Conservation (phyloP, 2,888 invertebrate species). For the Pedicia rivosa region DNA sequence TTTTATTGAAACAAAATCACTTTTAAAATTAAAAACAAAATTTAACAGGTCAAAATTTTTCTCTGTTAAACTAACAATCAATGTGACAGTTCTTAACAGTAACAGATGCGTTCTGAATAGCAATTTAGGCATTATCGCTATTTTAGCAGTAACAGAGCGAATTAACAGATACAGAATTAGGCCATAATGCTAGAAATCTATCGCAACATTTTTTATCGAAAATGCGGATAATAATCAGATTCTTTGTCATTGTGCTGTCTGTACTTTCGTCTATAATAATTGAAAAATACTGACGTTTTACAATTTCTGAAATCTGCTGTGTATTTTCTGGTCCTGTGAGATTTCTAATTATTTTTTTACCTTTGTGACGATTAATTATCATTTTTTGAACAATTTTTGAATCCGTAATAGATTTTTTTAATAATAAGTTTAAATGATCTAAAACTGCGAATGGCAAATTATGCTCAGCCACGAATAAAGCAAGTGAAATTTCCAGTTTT, state of each 20-base stretch:
- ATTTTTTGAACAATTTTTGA: slow-evolving; percentile 8
- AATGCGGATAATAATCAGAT: slow-evolving; percentile 8
- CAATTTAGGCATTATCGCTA: too few relatives aligned
- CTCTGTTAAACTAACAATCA: too few relatives aligned
- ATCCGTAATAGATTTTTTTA: slow-evolving; percentile 5
- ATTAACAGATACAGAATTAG: too few relatives aligned
- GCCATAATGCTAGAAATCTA: slow-evolving; percentile 6
- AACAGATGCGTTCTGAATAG: too few relatives aligned
- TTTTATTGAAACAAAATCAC: too few relatives aligned
- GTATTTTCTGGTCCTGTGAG: slow-evolving; percentile 8
- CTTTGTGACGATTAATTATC: slow-evolving; percentile 4
- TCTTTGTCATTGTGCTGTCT: slow-evolving; percentile 7
- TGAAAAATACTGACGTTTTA: slow-evolving; percentile 8
- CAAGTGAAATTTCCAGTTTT: slow-evolving; percentile 5
- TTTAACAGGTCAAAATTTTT: too few relatives aligned
- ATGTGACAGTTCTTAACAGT: too few relatives aligned
- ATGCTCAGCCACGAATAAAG: slow-evolving; percentile 7
- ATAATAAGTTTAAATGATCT: slow-evolving; percentile 3
- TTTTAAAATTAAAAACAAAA: too few relatives aligned
- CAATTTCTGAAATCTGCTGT: not conserved
- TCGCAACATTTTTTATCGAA: slow-evolving; percentile 6
- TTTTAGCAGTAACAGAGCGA: too few relatives aligned
- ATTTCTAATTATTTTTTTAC: slow-evolving; percentile 7
- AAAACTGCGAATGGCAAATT: slow-evolving; percentile 6
- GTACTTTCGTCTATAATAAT: slow-evolving; percentile 10